Conservation (phyloP, 2,797 vertebrate genomes). For the Anguilla marmorata region DNA sequence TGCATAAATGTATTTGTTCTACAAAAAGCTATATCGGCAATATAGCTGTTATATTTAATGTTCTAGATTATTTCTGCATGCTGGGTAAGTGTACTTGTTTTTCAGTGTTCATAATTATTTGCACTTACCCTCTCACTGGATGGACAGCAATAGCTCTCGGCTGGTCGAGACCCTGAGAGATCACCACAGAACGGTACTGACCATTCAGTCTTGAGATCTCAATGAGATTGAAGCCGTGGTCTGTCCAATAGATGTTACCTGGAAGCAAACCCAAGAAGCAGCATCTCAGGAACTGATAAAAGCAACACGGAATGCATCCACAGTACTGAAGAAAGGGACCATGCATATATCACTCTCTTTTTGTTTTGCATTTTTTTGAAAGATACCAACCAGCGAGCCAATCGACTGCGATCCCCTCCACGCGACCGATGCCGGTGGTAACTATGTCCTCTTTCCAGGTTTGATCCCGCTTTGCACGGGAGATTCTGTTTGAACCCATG, state of each 20-base stretch:
- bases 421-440: constrained; percentile 92
- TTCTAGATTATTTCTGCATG: neutral
- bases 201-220: constrained; percentile 82
- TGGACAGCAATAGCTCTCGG: constrained; percentile 81
- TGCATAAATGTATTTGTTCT: neutral
- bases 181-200: constrained; percentile 78
- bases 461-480: constrained; percentile 90
- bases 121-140: constrained; percentile 79
- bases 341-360: neutral
- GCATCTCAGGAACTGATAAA: constrained; percentile 6
- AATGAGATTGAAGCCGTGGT: constrained; percentile 83
- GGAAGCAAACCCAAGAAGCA: constrained; percentile 5
- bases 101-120: neutral
- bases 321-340: neutral
- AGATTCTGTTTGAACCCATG: constrained; percentile 97
- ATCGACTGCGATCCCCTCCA: constrained; percentile 95
- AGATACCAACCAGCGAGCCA: constrained; percentile 90
- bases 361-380: neutral
- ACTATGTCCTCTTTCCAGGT: constrained; percentile 97
- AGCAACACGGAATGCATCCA: constrained; percentile 27
- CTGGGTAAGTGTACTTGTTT: neutral
- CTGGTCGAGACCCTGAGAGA: constrained; percentile 81
- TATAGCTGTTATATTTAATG: neutral
- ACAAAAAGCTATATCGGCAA: neutral
- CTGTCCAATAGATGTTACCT: constrained; percentile 88